Percentiles rank a stretch among this genome's conserved stretches.
Evolutionary conservation across 2,888 invertebrate species (phyloP).

Genomic region (Stramonita haemastoma): DNA sequence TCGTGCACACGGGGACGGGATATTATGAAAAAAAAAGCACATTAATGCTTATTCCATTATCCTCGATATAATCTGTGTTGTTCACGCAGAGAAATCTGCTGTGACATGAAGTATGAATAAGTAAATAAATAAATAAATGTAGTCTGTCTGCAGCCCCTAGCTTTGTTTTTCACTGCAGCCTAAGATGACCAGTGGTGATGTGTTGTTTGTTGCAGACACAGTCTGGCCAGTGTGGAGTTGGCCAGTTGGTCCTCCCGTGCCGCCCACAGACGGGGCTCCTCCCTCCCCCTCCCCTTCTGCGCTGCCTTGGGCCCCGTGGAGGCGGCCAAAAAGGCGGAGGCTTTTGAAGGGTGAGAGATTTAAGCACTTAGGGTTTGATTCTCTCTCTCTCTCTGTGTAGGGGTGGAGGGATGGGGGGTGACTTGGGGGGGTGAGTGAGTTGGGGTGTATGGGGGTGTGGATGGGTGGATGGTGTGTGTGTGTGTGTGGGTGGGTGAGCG

Average conservation of each 20-base stretch:
- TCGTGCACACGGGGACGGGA: too few relatives aligned
- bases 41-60: too few relatives aligned
- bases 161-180: too few relatives aligned
- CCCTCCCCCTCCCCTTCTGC: conserved; percentile 48
- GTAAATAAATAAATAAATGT: too few relatives aligned
- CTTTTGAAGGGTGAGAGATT: conserved; percentile 62
- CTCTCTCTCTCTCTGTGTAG: not conserved
- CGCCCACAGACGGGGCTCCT: conserved; percentile 50
- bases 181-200: too few relatives aligned
- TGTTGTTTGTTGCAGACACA: conserved; percentile 61
- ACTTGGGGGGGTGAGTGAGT: too few relatives aligned
- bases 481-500: too few relatives aligned
- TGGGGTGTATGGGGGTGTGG: not conserved
- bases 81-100: too few relatives aligned
- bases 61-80: too few relatives aligned
- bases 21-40: too few relatives aligned
- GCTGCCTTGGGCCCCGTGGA: conserved; percentile 50
- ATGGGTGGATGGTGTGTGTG: not conserved
- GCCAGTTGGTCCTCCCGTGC: conserved; percentile 58
- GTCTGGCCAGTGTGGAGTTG: conserved; percentile 66
- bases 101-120: too few relatives aligned
- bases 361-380: not conserved
- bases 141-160: too few relatives aligned
- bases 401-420: not conserved
- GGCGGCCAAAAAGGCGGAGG: conserved; percentile 56